Conservation (phyloP, 2,113 vertebrate genomes). For the Dolichallabes microphthalmus region DNA sequence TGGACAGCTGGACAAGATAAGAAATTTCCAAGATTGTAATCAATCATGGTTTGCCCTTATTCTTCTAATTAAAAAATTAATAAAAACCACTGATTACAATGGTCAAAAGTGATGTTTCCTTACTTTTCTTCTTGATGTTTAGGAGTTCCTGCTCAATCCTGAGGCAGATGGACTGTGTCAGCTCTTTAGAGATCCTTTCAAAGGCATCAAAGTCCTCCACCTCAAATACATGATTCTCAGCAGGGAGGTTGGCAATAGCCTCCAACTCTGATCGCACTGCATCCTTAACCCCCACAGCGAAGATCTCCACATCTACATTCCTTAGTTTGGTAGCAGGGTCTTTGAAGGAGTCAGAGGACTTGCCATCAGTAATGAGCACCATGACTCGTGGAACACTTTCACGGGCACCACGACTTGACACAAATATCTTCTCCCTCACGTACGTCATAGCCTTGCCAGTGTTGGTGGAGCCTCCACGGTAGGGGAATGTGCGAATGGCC, state of each 20-base stretch:
- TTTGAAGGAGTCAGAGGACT: slow-evolving; percentile 96
- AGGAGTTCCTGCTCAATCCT: slow-evolving; percentile 94
- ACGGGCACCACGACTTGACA: slow-evolving; percentile 83
- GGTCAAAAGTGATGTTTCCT: slow-evolving; percentile 67
- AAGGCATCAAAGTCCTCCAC: slow-evolving; percentile 99
- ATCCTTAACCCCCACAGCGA: slow-evolving; percentile 97
- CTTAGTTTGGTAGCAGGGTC: slow-evolving; percentile 88
- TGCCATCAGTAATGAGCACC: slow-evolving; percentile 98
- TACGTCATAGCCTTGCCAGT: slow-evolving; percentile 98
- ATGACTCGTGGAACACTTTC: slow-evolving; percentile 92
- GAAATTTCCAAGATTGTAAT: slow-evolving; percentile 1
- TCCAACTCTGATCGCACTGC: slow-evolving; percentile 92
- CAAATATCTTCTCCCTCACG: slow-evolving; percentile 91
- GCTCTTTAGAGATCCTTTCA: slow-evolving; percentile 95
- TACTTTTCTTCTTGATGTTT: slow-evolving; percentile 92
- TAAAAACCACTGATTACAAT: not conserved
- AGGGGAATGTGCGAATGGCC: slow-evolving; percentile 92
- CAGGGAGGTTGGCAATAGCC: slow-evolving; percentile 89
- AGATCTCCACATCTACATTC: slow-evolving; percentile 92
- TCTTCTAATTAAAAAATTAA: too few species aligned
- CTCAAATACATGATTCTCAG: slow-evolving; percentile 91
- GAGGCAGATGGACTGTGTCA: slow-evolving; percentile 94
- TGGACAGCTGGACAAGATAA: slow-evolving; percentile 23
- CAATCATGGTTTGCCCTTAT: not conserved
- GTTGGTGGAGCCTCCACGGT: slow-evolving; percentile 98